Base-by-base conservation (phyloP, 2,888 invertebrate species). In the Prostheceraeus crozeri region DNA sequence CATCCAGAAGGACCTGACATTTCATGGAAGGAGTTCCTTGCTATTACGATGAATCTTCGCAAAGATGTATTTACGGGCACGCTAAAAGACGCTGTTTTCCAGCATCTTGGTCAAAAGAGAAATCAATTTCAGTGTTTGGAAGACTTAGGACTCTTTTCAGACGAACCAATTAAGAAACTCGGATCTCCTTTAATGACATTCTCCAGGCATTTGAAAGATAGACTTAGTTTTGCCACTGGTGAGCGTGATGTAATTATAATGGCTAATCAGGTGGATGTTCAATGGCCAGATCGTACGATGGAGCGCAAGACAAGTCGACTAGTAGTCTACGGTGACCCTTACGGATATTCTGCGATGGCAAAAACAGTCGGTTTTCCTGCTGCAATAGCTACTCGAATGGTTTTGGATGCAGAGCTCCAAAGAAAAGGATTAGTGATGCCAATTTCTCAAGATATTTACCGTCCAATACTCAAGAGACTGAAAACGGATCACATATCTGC, bases 361-460 rank as follows among this genome's bases (percentile, higher is more conserved):
- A 83, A 86, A 70, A 87, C 88, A 6, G 90, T 91, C 6, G 90
- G 90, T 21, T 89, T 84, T 78, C 96, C 85, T 0, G 85, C 91
- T 3, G 98, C 89, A 19, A 96, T 98, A 68, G 91, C 94, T 1
- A 84, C 90, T 1, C 91, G 91, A 78, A 99, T 98, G 98, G 83
- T 98, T 63, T 80, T 98, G 11, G 90, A 93, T 76, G 94, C 16
- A 8, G 98, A 98, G 80, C 96, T 98, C 68, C 96, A 98, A 78
- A 84, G 86, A 65, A 84, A 87, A 62, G 98, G 98, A 2, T 86
- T 90, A 64, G 83, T 96, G 14, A 78, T 91, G 35, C 98, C 98
- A 0, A 86, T 96, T 70, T 83, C 86, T 0, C 84, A 85, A 0
- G 90, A 91, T 61, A 88, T 96, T 62, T 99, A 94, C 79, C 67